These are phyloP conservation scores for Catotricha subobsoleta DNA, from an alignment of 2,888 invertebrate genomes.

Conservation along the genomic window DNA sequence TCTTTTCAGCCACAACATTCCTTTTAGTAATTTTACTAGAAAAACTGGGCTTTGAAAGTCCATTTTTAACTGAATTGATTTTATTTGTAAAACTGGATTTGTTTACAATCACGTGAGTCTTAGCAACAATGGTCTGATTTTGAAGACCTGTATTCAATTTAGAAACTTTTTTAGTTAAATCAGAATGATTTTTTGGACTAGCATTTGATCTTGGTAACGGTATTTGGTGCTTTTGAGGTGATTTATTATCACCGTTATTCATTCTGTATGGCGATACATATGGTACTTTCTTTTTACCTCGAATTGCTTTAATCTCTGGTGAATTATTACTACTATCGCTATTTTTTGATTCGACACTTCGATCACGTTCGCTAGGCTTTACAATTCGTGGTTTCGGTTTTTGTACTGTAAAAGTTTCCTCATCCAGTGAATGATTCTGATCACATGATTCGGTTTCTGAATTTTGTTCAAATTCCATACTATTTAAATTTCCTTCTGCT, in stretches of 20 bases:
- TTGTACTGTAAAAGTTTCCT: slow-evolving; percentile 31
- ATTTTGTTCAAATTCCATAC: slow-evolving; percentile 37
- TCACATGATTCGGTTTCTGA: slow-evolving; percentile 36
- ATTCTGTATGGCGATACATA: slow-evolving; percentile 43
- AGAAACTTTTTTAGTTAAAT: slow-evolving; percentile 21
- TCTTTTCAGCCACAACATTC: slow-evolving; percentile 16
- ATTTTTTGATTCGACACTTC: slow-evolving; percentile 32
- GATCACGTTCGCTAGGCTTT: slow-evolving; percentile 33
- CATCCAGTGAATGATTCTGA: slow-evolving; percentile 15
- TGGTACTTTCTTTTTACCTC: slow-evolving; percentile 39
- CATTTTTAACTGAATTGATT: slow-evolving; percentile 9
- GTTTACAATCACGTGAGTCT: slow-evolving; percentile 11
- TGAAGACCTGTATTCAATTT: slow-evolving; percentile 10
- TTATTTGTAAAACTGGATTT: slow-evolving; percentile 10
- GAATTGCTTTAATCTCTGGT: slow-evolving; percentile 17
- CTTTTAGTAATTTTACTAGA: slow-evolving; percentile 4
- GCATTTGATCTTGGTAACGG: slow-evolving; percentile 4
- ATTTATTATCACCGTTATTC: slow-evolving; percentile 17
- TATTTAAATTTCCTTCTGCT: neutral
- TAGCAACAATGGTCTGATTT: slow-evolving; percentile 10
- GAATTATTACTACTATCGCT: slow-evolving; percentile 25
- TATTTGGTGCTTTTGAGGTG: slow-evolving; percentile 3
- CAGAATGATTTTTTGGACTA: slow-evolving; percentile 15
- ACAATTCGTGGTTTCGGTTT: slow-evolving; percentile 39
- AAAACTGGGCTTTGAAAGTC: slow-evolving; percentile 10